These are phyloP conservation scores for Cromileptes altivelis DNA, from an alignment of 2,113 vertebrate species.

Conservation along the genomic window DNA sequence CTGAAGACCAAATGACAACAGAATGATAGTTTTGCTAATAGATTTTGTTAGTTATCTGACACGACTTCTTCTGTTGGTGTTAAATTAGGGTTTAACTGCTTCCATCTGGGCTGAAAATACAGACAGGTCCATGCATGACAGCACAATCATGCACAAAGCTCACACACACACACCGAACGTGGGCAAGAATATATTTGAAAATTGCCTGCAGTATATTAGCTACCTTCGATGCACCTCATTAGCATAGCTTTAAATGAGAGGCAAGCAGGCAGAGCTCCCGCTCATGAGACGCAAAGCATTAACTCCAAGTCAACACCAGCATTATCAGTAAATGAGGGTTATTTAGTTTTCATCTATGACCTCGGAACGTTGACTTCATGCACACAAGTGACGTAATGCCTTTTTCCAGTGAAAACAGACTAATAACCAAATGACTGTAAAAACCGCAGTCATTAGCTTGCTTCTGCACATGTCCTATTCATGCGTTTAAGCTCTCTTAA, in stretches of 20 bases:
- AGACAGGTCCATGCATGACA: constrained; percentile 63
- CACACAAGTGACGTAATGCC: constrained; percentile 67
- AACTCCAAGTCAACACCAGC: constrained; percentile 40
- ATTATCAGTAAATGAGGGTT: constrained; percentile 67
- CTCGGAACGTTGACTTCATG: constrained; percentile 56
- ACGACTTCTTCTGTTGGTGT: constrained; percentile 76
- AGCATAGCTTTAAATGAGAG: constrained; percentile 44
- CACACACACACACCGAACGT: constrained; percentile 44
- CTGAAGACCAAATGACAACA: constrained; percentile 73
- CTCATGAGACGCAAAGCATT: constrained; percentile 36
- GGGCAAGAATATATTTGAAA: constrained; percentile 65
- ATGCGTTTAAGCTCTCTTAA: constrained; percentile 60
- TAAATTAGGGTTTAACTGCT: constrained; percentile 80
- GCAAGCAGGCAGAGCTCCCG: constrained; percentile 17
- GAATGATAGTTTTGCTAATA: constrained; percentile 81
- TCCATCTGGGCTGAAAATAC: constrained; percentile 78
- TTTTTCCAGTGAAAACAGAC: constrained; percentile 74
- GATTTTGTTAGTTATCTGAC: constrained; percentile 83
- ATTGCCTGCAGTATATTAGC: constrained; percentile 29
- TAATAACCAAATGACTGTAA: constrained; percentile 72
- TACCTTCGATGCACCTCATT: constrained; percentile 62
- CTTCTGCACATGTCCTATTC: constrained; percentile 57
- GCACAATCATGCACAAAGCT: constrained; percentile 54
- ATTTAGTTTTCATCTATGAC: constrained; percentile 73
- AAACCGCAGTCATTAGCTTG: constrained; percentile 71